Conservation (phyloP, 2,797 vertebrate species). For the Eurystomus glaucurus region DNA sequence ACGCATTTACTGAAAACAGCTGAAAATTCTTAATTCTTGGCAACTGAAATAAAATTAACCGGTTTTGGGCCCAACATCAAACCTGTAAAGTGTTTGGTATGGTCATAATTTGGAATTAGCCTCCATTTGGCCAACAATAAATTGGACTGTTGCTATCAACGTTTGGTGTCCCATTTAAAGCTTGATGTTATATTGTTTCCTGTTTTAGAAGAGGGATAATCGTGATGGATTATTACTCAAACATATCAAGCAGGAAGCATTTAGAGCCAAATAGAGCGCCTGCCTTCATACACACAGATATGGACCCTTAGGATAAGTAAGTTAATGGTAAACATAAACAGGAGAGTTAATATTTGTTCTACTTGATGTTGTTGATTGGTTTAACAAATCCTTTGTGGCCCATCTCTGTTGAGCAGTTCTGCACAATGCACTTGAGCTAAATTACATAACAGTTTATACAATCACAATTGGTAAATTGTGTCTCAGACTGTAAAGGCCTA, state of each 20-base stretch:
- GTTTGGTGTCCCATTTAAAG: slow-evolving; percentile 27
- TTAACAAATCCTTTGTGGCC: slow-evolving; percentile 77
- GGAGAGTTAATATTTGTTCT: slow-evolving; percentile 77
- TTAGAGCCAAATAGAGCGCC: slow-evolving; percentile 37
- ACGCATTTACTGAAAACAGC: background rate
- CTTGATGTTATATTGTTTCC: slow-evolving; percentile 10
- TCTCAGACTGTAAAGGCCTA: slow-evolving; percentile 49
- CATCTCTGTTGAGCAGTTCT: slow-evolving; percentile 45
- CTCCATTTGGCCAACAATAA: slow-evolving; percentile 9
- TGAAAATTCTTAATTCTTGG: slow-evolving; percentile 24
- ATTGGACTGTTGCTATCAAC: background rate
- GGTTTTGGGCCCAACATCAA: background rate
- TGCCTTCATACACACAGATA: slow-evolving; percentile 62
- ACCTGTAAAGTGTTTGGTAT: slow-evolving; percentile 2
- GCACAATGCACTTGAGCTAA: slow-evolving; percentile 58
- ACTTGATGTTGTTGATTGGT: slow-evolving; percentile 57
- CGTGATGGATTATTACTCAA: slow-evolving; percentile 53
- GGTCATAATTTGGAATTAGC: slow-evolving; percentile 30
- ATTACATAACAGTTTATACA: slow-evolving; percentile 67
- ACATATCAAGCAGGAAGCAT: slow-evolving; percentile 49
- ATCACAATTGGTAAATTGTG: slow-evolving; percentile 53
- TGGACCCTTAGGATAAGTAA: slow-evolving; percentile 78
- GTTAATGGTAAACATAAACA: slow-evolving; percentile 76
- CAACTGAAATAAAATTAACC: slow-evolving; percentile 9
- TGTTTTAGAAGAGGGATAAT: slow-evolving; percentile 61